phyloP scores from a whole-genome alignment of 2,113 vertebrate genomes.

The Pampusana beccarii region DNA sequence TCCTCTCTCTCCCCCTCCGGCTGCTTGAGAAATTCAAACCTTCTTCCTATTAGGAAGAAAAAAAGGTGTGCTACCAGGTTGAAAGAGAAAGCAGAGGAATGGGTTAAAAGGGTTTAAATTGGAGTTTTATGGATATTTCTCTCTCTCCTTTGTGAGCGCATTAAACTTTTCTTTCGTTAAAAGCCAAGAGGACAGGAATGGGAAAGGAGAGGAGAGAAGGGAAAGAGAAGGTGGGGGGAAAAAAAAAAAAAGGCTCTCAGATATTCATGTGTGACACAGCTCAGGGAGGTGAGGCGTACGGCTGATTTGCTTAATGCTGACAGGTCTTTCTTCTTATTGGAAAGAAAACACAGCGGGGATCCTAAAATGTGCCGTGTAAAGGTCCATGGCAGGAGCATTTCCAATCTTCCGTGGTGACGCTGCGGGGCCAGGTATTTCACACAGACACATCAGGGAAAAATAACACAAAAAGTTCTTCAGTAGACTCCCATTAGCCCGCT shows the following conservation, averaged over 20 bases:
- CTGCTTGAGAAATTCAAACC: slow-evolving; percentile 54
- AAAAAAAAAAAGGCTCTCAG: slow-evolving; percentile 27
- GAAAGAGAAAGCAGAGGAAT: slow-evolving; percentile 25
- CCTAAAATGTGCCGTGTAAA: slow-evolving; percentile 66
- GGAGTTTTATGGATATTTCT: slow-evolving; percentile 70
- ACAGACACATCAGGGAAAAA: slow-evolving; percentile 22
- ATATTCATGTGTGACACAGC: slow-evolving; percentile 72
- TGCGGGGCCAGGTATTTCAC: slow-evolving; percentile 38
- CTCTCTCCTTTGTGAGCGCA: slow-evolving; percentile 1
- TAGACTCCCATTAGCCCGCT: background rate
- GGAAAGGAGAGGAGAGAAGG: slow-evolving; percentile 77
- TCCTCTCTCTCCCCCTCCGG: background rate
- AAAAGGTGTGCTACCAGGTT: slow-evolving; percentile 29
- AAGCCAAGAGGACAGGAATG: slow-evolving; percentile 61
- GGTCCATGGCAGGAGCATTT: slow-evolving; percentile 68
- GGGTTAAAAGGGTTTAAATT: slow-evolving; percentile 56
- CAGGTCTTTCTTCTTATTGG: slow-evolving; percentile 72
- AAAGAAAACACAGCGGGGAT: slow-evolving; percentile 70
- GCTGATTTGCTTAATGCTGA: slow-evolving; percentile 76
- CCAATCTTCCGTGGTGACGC: slow-evolving; percentile 42
- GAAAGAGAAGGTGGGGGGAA: slow-evolving; percentile 67
- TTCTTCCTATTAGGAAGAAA: slow-evolving; percentile 53
- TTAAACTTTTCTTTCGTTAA: slow-evolving; percentile 76
- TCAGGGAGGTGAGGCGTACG: slow-evolving; percentile 57
- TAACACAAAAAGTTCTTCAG: slow-evolving; percentile 20